These are phyloP conservation scores for Tonatia bakeri DNA, from an alignment of 2,113 vertebrate species.

Conservation along the genomic window DNA sequence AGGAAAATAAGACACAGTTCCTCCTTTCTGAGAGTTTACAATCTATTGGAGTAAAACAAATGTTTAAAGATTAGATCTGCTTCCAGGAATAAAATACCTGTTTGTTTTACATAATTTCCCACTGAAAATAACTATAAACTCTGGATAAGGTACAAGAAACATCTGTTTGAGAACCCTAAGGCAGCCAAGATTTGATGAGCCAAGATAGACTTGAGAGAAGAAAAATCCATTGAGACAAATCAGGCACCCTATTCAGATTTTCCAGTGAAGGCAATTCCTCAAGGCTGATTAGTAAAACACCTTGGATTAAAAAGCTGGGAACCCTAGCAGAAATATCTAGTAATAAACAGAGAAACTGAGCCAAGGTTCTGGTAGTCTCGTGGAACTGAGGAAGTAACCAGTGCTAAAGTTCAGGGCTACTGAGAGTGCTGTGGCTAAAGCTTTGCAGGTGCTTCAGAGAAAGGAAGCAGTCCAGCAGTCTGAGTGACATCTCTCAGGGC, in stretches of 20 bases:
- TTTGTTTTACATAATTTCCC: background rate
- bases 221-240: background rate
- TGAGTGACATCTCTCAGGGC: background rate
- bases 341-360: background rate
- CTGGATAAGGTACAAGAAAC: background rate
- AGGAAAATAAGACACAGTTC: background rate
- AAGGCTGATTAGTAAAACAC: background rate
- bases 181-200: background rate
- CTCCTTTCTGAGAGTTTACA: background rate
- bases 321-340: background rate
- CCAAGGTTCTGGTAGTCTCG: background rate
- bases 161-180: background rate
- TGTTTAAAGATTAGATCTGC: background rate
- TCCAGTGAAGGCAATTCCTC: background rate
- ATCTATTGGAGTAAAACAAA: background rate
- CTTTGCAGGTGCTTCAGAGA: background rate
- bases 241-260: background rate
- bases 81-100: background rate
- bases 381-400: background rate
- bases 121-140: background rate
- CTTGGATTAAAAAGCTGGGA: background rate
- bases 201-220: background rate
- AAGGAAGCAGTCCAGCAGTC: background rate
- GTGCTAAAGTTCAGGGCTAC: background rate
- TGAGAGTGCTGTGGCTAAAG: background rate